Evolutionary conservation across 2,888 invertebrate species (phyloP), one percentile per base, ranked within the genome.

Genomic region (Diaperis boleti): DNA sequence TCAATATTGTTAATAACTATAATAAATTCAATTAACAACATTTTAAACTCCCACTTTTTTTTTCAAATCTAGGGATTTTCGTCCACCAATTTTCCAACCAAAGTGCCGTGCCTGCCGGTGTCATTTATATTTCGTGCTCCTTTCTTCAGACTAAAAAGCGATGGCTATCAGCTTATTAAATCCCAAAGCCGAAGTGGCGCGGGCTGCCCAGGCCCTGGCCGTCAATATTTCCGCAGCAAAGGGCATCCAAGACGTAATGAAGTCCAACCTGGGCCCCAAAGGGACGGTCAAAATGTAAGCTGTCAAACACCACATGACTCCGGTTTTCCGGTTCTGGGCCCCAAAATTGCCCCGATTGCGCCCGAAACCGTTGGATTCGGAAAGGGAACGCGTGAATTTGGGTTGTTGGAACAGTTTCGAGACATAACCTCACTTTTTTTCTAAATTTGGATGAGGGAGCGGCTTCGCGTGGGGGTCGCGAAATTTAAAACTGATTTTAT

Each of bases 211-310:
- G 80, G 98, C 99, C 31, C 84, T 99, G 71, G 93, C 96, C 37
- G 90, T 99, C 37, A 99, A 99, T 81, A 97, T 96, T 77, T 93
- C 95, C 13, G 99, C 98, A 6, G 98, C 98, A 7, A 96, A 94
- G 83, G 98, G 99, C 45, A 91, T 99, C 72, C 98, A 98, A 84
- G 98, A 99, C 89, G 98, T 99, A 49, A 94, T 99, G 91, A 94
- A 90, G 84, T 93, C 96, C 73, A 99, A 99, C 85, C 89, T 99
- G 77, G 99, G 99, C n/a, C 99, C 99, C 0, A 97, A 96, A 83
- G 99, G 99, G 78, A 99, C 99, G 66, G 91, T 98, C 89, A 99
- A 99, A 89, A 99, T 99, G 99, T 98, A 85, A 88, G 92, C 75
- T 54, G 54, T 37, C 37, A 37, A 17, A 17, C 14, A 52, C 41